Conservation (phyloP, 2,797 vertebrate species). For the Apogon hyalosoma region DNA sequence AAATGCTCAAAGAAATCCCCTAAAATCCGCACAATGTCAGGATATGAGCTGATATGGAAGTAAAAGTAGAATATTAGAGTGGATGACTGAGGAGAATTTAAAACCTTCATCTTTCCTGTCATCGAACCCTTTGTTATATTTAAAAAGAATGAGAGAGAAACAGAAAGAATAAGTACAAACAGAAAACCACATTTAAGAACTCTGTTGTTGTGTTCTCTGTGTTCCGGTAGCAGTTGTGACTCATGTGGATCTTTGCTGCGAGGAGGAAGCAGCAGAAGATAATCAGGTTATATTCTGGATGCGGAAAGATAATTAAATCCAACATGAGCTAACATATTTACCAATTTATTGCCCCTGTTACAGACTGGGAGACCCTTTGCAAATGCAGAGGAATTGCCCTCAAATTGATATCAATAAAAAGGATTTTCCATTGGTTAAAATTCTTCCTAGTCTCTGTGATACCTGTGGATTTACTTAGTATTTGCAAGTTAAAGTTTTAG, state of each 20-base stretch:
- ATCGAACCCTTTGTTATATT: too few relatives aligned
- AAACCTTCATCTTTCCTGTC: too few relatives aligned
- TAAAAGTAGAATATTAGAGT: too few relatives aligned
- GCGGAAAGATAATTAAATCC: constrained; percentile 90
- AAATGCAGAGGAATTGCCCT: constrained; percentile 71
- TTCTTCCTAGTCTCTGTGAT: neutral
- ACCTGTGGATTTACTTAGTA: neutral
- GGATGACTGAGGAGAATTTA: too few relatives aligned
- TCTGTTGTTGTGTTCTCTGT: constrained; percentile 62
- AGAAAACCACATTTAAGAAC: constrained; percentile 18
- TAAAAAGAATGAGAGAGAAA: neutral
- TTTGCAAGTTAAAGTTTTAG: neutral
- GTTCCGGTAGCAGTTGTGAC: constrained; percentile 77
- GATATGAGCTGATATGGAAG: too few relatives aligned
- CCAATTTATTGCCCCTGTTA: constrained; percentile 76
- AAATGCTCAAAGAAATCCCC: too few relatives aligned
- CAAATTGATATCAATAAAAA: constrained; percentile 48
- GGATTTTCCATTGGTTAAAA: constrained; percentile 13
- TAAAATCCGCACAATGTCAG: too few relatives aligned
- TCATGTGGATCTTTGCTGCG: constrained; percentile 62
- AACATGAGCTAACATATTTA: constrained; percentile 83
- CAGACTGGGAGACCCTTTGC: constrained; percentile 74
- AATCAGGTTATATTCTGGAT: constrained; percentile 89
- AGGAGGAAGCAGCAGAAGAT: constrained; percentile 88
- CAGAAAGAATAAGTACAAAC: neutral